phyloP scores from a whole-genome alignment of 2,113 vertebrate species.

The Australoheros scitulus region DNA sequence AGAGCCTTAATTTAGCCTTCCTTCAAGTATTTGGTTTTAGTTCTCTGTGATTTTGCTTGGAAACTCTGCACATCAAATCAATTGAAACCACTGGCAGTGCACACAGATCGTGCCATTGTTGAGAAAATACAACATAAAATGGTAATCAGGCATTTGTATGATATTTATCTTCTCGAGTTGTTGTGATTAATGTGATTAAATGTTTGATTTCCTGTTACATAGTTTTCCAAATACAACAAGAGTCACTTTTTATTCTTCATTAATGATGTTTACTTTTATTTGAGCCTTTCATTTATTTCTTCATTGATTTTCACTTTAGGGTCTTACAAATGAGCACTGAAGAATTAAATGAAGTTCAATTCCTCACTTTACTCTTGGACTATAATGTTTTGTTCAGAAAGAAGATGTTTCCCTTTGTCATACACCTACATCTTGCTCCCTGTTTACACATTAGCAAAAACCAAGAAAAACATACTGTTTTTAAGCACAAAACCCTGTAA shows the following conservation, averaged over 20 bases:
- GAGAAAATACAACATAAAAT: neutral
- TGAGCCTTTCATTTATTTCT: neutral
- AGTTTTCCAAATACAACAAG: neutral
- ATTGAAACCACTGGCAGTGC: neutral
- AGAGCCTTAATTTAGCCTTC: conserved; percentile 30
- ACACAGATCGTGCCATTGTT: neutral
- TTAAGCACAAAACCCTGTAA: neutral
- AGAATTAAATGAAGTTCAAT: neutral
- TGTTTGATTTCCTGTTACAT: conserved; percentile 9
- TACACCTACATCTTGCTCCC: neutral
- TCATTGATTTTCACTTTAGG: neutral
- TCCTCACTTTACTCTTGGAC: neutral
- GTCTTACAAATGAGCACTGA: neutral
- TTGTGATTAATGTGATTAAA: conserved; percentile 2
- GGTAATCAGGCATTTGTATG: conserved; percentile 10
- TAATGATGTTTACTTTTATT: conserved; percentile 9
- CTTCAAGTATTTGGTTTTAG: conserved; percentile 1
- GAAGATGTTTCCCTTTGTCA: neutral
- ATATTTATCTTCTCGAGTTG: conserved; percentile 11
- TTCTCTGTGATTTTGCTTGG: neutral
- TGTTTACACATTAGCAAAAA: neutral
- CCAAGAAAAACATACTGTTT: neutral
- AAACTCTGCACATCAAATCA: conserved; percentile 3
- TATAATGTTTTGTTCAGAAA: neutral
- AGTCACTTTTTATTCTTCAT: neutral